Percentiles rank a stretch among this genome's conserved stretches.
Conservation (phyloP, 64 coral and sea anemone genomes). For the Montipora sp. region DNA sequence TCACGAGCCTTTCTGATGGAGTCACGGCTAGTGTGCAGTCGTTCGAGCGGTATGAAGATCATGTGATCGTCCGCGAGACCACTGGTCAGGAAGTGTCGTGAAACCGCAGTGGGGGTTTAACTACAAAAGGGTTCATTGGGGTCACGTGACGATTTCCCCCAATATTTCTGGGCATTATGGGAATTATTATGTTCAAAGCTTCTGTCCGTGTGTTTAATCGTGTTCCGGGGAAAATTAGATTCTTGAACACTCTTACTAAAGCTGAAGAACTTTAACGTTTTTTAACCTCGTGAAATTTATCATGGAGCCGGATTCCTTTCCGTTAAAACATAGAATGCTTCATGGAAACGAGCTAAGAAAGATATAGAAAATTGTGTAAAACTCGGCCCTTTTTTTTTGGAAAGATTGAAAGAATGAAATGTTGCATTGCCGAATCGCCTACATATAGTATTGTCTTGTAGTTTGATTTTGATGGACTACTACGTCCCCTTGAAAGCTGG, state of each 20-base stretch:
- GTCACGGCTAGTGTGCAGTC: too few species aligned
- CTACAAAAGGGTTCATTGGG: too few species aligned
- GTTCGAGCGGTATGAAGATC: too few species aligned
- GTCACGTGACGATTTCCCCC: neutral
- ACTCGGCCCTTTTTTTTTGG: neutral
- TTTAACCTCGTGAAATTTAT: neutral
- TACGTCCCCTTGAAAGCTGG: neutral
- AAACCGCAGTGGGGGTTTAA: too few species aligned
- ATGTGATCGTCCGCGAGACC: too few species aligned
- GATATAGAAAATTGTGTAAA: neutral
- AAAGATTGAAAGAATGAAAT: neutral
- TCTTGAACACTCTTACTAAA: neutral
- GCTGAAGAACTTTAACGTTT: neutral
- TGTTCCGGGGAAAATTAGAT: neutral
- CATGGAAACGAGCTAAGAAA: neutral
- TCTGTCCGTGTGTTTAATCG: neutral
- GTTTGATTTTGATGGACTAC: neutral
- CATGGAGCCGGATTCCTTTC: neutral
- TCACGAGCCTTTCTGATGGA: too few species aligned
- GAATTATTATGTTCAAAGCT: neutral
- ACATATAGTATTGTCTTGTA: neutral
- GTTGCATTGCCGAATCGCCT: neutral
- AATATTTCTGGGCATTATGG: neutral
- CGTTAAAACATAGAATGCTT: neutral
- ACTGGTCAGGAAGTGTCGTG: too few species aligned